These are phyloP conservation scores for Capromys pilorides DNA, from an alignment of 2,797 vertebrate genomes.

Conservation along the genomic window DNA sequence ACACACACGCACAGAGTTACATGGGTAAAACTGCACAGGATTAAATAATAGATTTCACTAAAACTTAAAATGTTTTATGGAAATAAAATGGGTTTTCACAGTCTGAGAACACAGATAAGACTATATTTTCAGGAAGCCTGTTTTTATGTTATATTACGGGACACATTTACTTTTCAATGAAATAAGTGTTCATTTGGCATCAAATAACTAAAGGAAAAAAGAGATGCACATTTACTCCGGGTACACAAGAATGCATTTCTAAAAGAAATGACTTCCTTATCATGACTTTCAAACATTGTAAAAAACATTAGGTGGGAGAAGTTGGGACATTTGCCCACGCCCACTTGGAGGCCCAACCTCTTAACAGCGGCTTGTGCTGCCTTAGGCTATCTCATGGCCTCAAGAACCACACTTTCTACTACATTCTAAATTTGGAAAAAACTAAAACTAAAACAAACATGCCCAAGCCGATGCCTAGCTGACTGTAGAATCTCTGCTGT, in stretches of 20 bases:
- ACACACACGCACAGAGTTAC: background rate
- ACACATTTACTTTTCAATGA: conserved; percentile 18
- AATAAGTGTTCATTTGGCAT: background rate
- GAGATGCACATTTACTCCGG: background rate
- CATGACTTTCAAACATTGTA: background rate
- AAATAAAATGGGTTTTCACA: background rate
- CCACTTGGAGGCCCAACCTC: background rate
- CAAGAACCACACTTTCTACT: background rate
- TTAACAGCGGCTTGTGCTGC: background rate
- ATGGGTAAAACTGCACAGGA: background rate
- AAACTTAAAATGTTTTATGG: background rate
- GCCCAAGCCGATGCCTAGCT: background rate
- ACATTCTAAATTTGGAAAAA: conserved; percentile 45
- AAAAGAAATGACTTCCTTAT: conserved; percentile 21
- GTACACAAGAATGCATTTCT: background rate
- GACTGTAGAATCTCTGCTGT: conserved; percentile 24
- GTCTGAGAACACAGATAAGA: background rate
- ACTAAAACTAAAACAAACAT: conserved; percentile 33
- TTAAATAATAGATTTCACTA: background rate
- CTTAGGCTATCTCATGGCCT: conserved; percentile 7
- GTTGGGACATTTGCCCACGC: background rate
- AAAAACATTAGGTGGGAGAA: background rate
- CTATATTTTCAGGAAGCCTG: background rate
- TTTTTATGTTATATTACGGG: background rate
- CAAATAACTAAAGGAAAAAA: conserved; percentile 29